Evolutionary conservation across 35 echinoderm and acorn worm genomes (phyloP).

Genomic region (Heliocidaris erythrogramma): DNA sequence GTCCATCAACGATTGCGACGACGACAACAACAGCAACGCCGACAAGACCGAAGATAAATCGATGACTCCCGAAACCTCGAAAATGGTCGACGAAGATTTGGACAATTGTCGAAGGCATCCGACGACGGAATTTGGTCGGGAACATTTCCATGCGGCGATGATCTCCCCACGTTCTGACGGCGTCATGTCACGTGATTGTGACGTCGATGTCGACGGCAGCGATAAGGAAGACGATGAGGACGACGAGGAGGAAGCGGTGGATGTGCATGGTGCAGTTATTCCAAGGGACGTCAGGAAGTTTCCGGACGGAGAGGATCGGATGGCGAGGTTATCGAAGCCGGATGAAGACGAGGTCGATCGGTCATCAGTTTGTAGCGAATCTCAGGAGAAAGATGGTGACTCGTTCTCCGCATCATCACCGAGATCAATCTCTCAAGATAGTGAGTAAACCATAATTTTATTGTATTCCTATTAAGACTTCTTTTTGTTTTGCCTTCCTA

Average conservation of each 20-base stretch:
- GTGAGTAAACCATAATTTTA: neutral
- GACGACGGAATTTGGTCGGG: slow-evolving; percentile 7
- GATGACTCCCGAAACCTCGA: slow-evolving; percentile 48
- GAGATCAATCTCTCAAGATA: slow-evolving; percentile 19
- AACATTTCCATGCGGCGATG: slow-evolving; percentile 43
- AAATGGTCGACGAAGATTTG: slow-evolving; percentile 51
- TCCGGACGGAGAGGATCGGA: slow-evolving; percentile 21
- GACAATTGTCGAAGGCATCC: neutral
- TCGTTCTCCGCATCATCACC: slow-evolving; percentile 29
- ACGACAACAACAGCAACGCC: slow-evolving; percentile 45
- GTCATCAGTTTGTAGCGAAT: slow-evolving; percentile 27
- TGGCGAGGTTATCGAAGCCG: slow-evolving; percentile 4
- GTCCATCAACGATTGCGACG: slow-evolving; percentile 70
- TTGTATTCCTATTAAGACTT: neutral
- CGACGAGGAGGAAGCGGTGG: slow-evolving; percentile 54
- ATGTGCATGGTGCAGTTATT: neutral
- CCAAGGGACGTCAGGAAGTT: neutral
- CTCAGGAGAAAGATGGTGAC: slow-evolving; percentile 26
- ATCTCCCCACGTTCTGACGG: slow-evolving; percentile 31
- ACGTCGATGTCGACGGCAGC: slow-evolving; percentile 18
- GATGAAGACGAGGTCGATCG: slow-evolving; percentile 37
- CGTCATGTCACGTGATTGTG: slow-evolving; percentile 23
- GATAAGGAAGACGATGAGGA: slow-evolving; percentile 53
- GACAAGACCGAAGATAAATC: slow-evolving; percentile 48
- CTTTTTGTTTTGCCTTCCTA: neutral